Conservation (phyloP, 2,797 vertebrate genomes). For the Molossus alvarezi region DNA sequence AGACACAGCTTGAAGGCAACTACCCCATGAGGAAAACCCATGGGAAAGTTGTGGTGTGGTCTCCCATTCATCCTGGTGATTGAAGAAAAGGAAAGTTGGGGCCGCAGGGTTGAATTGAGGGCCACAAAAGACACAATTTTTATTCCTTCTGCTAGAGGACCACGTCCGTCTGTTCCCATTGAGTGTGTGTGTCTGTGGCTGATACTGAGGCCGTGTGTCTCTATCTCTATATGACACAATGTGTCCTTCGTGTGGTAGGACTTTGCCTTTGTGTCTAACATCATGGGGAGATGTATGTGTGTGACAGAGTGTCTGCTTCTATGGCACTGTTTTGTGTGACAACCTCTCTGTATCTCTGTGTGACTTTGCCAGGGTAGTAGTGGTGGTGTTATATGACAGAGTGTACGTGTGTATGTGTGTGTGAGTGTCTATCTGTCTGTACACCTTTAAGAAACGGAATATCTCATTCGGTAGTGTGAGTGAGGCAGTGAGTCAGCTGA, state of each 20-base stretch:
- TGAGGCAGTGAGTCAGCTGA: conserved; percentile 88
- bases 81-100: neutral
- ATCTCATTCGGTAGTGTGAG: conserved; percentile 87
- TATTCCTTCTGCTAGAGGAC: conserved; percentile 28
- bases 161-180: neutral
- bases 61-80: conserved; percentile 59
- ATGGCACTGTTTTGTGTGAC: conserved; percentile 32
- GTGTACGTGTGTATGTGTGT: neutral
- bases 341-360: conserved; percentile 58
- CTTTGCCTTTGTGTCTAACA: conserved; percentile 60
- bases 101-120: neutral
- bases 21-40: conserved; percentile 10
- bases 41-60: conserved; percentile 63
- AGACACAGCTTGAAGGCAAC: conserved; percentile 9
- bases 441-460: conserved; percentile 86
- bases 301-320: conserved; percentile 45
- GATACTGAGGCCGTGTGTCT: conserved; percentile 18
- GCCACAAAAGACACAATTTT: conserved; percentile 23
- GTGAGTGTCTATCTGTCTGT: conserved; percentile 77
- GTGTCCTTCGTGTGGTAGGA: conserved; percentile 68
- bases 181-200: conserved; percentile 27
- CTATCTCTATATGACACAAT: conserved; percentile 58
- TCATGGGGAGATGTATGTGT: neutral
- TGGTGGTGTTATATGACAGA: neutral
- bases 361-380: conserved; percentile 64